Base-by-base conservation (phyloP, 2,888 invertebrate genomes). In the Criorhina ranunculi region DNA sequence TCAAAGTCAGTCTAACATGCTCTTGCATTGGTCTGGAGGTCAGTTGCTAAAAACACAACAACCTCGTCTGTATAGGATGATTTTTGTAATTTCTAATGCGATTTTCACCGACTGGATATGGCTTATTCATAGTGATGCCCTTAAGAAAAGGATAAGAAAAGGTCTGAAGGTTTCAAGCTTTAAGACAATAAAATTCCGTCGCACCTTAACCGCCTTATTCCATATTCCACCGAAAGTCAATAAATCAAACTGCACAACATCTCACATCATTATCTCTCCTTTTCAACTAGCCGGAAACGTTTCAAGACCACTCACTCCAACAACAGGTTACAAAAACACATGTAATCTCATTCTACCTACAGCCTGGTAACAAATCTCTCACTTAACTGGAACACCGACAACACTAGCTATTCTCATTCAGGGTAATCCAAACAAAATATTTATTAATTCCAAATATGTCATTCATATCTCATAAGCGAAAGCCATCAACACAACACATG, bases 391-490 rank as follows among this genome's bases (percentile, higher is more conserved):
- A 64, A 64, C 75, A 17, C 75, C 11, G 44, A 44, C 33, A 8
- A 17, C 33, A 31, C 12, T 40, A n/a, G 8, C 19, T 24, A 49
- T 53, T 17, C 51, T 31, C 59, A 40, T 60, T 60, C 51, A 31
- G 33, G 37, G 31, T 5, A 33, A 19, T 9, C 19, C 24, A 19
- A 64, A 44, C 31, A 44, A 55, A 75, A 42, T 53, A 53, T 64
- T 64, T 49, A 70, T 29, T 29, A 51, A 59, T 57, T 67, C 51
- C 24, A 59, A 55, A 73, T 53, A 42, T 79, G 59, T 67, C 72
- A 51, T 49, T 60, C 66, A n/a, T 51, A 40, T 49, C 17, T 44
- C 15, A 37, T 35, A 73, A 75, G 75, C 73, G 80, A 80, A 80
- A 80, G 80, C 75, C 53, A 75, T 29, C 33, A 60, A 24, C 42